Conservation (phyloP, 2,113 vertebrate genomes). For the Leucosticte australis region DNA sequence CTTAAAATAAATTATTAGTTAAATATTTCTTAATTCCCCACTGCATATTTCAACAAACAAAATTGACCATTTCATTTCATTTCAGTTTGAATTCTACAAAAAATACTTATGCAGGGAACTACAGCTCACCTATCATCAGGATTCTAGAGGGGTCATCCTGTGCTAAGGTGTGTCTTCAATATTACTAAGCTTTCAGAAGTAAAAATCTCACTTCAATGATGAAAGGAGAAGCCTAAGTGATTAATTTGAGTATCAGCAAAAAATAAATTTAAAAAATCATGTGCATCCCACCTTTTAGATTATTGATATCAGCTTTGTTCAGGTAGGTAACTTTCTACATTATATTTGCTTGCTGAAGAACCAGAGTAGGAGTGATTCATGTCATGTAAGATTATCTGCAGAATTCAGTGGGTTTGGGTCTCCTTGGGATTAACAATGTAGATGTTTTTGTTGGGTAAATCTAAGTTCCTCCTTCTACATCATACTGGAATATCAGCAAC, state of each 20-base stretch:
- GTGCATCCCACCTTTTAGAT: not conserved
- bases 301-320: not conserved
- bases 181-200: not conserved
- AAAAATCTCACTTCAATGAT: not conserved
- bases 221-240: not conserved
- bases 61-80: accelerated
- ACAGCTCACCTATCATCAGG: not conserved
- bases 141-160: not conserved
- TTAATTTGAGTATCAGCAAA: not conserved
- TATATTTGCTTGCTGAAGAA: not conserved
- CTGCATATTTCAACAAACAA: not conserved
- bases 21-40: not conserved
- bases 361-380: not conserved
- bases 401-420: not conserved
- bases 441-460: not conserved
- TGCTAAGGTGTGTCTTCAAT: not conserved
- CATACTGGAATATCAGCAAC: not conserved
- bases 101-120: not conserved
- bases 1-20: not conserved
- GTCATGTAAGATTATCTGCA: not conserved
- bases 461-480: not conserved
- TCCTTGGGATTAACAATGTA: not conserved
- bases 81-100: not conserved
- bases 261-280: not conserved
- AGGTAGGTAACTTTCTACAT: not conserved